Conservation (phyloP, 2,888 invertebrate genomes). For the Quadroppia sp. region DNA sequence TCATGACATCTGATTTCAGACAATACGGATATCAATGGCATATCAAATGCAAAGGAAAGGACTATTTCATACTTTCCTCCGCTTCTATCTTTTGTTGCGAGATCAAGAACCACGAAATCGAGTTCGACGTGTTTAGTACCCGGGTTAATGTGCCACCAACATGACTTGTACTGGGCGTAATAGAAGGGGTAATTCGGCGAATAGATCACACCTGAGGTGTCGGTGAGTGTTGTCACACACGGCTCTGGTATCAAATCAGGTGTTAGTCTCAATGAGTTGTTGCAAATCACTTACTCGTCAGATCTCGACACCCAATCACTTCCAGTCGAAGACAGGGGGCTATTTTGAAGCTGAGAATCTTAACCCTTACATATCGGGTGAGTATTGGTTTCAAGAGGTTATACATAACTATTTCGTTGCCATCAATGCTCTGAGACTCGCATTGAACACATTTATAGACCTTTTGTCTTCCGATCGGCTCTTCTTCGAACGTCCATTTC, state of each 20-base stretch:
- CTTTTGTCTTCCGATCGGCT: conserved; percentile 49
- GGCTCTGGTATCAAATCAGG: not conserved
- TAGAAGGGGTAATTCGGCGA: conserved; percentile 47
- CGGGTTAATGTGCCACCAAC: conserved; percentile 49
- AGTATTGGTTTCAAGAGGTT: conserved; percentile 48
- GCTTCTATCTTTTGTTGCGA: conserved; percentile 47
- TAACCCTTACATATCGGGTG: conserved; percentile 47
- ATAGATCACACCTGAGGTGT: conserved; percentile 32
- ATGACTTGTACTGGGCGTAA: conserved; percentile 49
- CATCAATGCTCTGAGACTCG: conserved; percentile 45
- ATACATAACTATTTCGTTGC: conserved; percentile 48
- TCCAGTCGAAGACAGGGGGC: conserved; percentile 49
- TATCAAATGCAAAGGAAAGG: not conserved
- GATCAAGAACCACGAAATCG: conserved; percentile 48
- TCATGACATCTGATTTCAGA: conserved; percentile 36
- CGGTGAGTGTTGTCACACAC: conserved; percentile 23
- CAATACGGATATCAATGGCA: not conserved
- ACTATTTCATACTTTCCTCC: conserved; percentile 21
- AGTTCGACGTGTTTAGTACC: conserved; percentile 48
- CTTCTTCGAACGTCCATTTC: conserved; percentile 49
- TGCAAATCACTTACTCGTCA: conserved; percentile 45
- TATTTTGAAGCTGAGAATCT: conserved; percentile 47
- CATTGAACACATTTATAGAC: conserved; percentile 49
- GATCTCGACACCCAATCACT: conserved; percentile 49
- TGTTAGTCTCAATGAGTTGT: not conserved